Evolutionary conservation across 2,888 invertebrate species (phyloP), one percentile per base, ranked within the genome.

Genomic region (Lingula anatina): DNA sequence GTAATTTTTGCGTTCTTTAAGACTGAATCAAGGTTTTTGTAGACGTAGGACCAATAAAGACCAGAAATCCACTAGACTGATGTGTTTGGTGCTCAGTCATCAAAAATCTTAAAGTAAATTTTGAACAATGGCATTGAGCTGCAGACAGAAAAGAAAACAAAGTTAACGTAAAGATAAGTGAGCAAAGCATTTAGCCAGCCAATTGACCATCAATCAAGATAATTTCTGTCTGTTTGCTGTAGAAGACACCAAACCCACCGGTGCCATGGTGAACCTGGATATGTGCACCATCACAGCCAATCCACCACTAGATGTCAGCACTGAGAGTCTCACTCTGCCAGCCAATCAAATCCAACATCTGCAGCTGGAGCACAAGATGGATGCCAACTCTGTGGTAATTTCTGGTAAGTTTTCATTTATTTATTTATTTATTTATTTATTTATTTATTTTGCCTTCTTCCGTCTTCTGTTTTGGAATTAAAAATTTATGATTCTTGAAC

Each of bases 211-310:
- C n/a, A n/a, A n/a, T n/a, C n/a, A n/a, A n/a, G n/a, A n/a, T 44
- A 18, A 24, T 18, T 47, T 42, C 37, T 2, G 46, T 20, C 35
- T 50, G 25, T 43, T 3, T 9, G 47, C 40, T 57, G 20, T 55
- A 64, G 66, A 66, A 44, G 56, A 62, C 2, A 60, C 61, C 1
- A 52, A 55, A 25, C 46, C 55, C 2, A 62, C 60, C 48, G 46
- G 46, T 7, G 52, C 57, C 23, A 51, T 52, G 15, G 53, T 51
- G 23, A 52, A 58, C 23, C 78, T 96, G 64, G 95, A 96, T 77
- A 90, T 91, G 47, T 97, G 97, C 79, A 88, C 89, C 54, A 87
- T 97, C 49, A 88, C 90, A 40, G 93, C 96, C 51, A 91, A 93
- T 77, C 96, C 96, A 28, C 90, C 92, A 5, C 80, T 97, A 60